phyloP scores from a whole-genome alignment of 1,140 invertebrate genomes.

The Drosophila kikkawai region DNA sequence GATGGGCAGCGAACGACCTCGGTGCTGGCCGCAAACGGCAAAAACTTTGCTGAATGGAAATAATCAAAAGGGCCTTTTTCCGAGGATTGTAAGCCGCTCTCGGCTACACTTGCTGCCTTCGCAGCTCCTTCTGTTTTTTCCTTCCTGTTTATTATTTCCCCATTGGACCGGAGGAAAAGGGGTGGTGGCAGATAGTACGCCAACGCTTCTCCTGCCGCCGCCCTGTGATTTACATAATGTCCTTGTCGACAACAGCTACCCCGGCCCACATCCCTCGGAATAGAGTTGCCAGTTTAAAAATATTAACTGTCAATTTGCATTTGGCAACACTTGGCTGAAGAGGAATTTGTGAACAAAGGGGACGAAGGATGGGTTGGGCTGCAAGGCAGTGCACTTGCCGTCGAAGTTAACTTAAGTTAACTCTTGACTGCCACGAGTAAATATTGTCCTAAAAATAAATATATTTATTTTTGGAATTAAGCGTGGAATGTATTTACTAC shows the following conservation, averaged over 20 bases:
- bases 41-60: conserved; percentile 34
- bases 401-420: conserved; percentile 32
- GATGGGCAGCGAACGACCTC: conserved; percentile 16
- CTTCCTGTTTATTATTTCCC: conserved; percentile 76
- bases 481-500: neutral
- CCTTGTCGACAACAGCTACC: conserved; percentile 62
- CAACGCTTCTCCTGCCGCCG: conserved; percentile 37
- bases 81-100: conserved; percentile 38
- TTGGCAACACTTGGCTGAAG: conserved; percentile 79
- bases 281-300: conserved; percentile 74
- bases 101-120: conserved; percentile 31
- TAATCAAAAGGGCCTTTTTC: conserved; percentile 54
- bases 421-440: conserved; percentile 8
- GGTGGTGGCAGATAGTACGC: conserved; percentile 18
- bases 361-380: conserved; percentile 1
- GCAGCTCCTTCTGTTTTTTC: conserved; percentile 46
- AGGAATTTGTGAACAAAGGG: conserved; percentile 39
- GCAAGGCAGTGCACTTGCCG: conserved; percentile 48
- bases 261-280: conserved; percentile 7
- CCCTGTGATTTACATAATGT: conserved; percentile 79
- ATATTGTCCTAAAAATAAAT: conserved; percentile 14
- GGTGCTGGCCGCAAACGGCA: conserved; percentile 9
- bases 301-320: conserved; percentile 84
- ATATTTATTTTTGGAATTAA: conserved; percentile 9
- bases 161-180: conserved; percentile 11